These are phyloP conservation scores for Poliocrania exsul DNA, from an alignment of 2,797 vertebrate species.

Conservation along the genomic window DNA sequence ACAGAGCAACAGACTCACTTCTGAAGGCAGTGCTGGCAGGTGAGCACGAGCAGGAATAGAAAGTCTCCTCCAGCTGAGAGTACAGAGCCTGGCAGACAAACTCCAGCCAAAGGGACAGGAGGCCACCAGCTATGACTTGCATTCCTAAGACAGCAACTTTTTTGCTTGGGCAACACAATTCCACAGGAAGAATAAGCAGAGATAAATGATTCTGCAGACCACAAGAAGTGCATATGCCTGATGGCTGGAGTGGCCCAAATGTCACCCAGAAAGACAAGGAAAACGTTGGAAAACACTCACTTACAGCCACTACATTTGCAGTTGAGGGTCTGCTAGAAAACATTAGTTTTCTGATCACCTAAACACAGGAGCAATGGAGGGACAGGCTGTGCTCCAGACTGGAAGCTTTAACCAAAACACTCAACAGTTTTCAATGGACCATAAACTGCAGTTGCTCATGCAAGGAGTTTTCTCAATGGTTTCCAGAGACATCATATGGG, in stretches of 20 bases:
- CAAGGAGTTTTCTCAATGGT: not conserved
- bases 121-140: slow-evolving; percentile 43
- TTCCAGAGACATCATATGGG: not conserved
- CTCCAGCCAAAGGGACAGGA: not conserved
- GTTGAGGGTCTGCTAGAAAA: not conserved
- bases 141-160: not conserved
- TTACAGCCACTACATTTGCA: not conserved
- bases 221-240: not conserved
- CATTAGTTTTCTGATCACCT: not conserved
- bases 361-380: not conserved
- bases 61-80: not conserved
- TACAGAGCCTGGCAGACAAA: not conserved
- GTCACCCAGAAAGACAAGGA: not conserved
- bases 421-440: not conserved
- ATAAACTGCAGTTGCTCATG: not conserved
- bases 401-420: not conserved
- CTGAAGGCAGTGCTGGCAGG: not conserved
- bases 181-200: slow-evolving; percentile 43
- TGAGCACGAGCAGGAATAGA: not conserved
- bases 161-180: not conserved
- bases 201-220: slow-evolving; percentile 40
- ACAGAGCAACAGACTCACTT: slow-evolving; percentile 65
- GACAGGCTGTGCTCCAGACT: not conserved
- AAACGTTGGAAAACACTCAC: not conserved
- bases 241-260: not conserved